These are phyloP conservation scores for Aurelia aurita DNA, from an alignment of 30 jellyfish, hydroid and myxozoan species.

Conservation along the genomic window DNA sequence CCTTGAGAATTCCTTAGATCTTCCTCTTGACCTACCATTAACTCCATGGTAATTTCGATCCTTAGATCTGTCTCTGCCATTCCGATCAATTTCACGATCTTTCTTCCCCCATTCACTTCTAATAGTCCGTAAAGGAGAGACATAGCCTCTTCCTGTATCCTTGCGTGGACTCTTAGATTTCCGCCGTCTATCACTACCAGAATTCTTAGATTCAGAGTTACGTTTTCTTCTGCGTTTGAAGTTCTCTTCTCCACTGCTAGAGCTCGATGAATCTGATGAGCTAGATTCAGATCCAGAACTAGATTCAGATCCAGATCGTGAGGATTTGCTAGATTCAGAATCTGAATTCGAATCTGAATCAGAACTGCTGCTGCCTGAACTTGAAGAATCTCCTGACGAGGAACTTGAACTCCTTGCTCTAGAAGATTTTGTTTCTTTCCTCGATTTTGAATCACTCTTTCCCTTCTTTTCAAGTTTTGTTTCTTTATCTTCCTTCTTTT, in stretches of 20 bases:
- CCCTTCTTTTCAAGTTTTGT: neutral
- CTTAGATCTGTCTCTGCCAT: neutral
- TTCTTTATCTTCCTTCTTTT: neutral
- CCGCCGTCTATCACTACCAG: neutral
- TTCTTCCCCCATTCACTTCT: conserved; percentile 44
- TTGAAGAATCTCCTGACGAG: conserved; percentile 29
- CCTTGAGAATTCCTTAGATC: conserved; percentile 4
- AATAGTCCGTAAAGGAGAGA: conserved; percentile 32
- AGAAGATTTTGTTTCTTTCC: neutral
- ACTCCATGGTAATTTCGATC: neutral
- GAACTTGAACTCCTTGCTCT: neutral
- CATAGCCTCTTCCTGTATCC: conserved; percentile 32
- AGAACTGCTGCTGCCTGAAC: conserved; percentile 49
- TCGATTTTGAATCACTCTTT: conserved; percentile 10
- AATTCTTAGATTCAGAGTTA: conserved; percentile 5
- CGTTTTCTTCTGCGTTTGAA: conserved; percentile 52
- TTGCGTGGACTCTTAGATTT: conserved; percentile 5
- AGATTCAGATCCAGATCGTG: conserved; percentile 52
- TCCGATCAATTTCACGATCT: neutral
- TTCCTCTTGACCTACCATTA: neutral
- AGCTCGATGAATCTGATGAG: conserved; percentile 47
- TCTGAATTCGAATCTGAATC: conserved; percentile 43
- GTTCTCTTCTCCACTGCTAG: conserved; percentile 61
- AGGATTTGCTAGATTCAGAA: conserved; percentile 32
- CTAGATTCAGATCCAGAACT: conserved; percentile 48